A percentile compares a stretch with the other conserved stretches of the same genome.
Conservation (phyloP, 2,797 vertebrate genomes). For the Pangasius sanitwongsei region DNA sequence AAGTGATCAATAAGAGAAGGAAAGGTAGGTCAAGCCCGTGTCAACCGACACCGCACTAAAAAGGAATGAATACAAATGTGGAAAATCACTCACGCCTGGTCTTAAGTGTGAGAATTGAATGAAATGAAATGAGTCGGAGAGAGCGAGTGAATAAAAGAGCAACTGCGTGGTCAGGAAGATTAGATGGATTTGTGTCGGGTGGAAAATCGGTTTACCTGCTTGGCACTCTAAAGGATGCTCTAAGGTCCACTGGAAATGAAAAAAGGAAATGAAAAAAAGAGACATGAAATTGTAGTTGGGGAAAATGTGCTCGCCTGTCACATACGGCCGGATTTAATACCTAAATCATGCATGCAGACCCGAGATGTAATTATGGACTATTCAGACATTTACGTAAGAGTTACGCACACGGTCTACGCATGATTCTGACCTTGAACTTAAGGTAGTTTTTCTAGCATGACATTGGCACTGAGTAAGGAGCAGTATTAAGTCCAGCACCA, state of each 20-base stretch:
- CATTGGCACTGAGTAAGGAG: too few relatives aligned
- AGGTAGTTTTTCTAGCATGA: too few relatives aligned
- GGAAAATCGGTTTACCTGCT: neutral
- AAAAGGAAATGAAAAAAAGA: neutral
- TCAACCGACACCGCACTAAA: neutral
- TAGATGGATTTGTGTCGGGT: neutral
- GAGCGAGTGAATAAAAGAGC: neutral
- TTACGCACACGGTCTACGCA: neutral
- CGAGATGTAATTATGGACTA: neutral
- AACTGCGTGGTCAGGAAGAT: conserved; percentile 4
- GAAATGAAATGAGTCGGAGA: neutral
- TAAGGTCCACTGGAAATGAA: neutral
- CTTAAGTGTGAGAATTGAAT: neutral
- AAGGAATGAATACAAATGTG: neutral
- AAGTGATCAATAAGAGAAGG: conserved; percentile 17
- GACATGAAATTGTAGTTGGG: neutral
- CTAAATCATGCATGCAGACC: neutral
- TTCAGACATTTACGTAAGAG: neutral
- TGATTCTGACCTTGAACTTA: neutral
- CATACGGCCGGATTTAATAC: neutral
- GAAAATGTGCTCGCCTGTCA: neutral
- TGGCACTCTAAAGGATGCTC: neutral
- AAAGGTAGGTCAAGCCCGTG: neutral
- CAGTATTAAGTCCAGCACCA: too few relatives aligned
- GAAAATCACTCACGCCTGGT: neutral